Base-by-base conservation (phyloP, 2,888 invertebrate species). In the Stictocephala bisonia region DNA sequence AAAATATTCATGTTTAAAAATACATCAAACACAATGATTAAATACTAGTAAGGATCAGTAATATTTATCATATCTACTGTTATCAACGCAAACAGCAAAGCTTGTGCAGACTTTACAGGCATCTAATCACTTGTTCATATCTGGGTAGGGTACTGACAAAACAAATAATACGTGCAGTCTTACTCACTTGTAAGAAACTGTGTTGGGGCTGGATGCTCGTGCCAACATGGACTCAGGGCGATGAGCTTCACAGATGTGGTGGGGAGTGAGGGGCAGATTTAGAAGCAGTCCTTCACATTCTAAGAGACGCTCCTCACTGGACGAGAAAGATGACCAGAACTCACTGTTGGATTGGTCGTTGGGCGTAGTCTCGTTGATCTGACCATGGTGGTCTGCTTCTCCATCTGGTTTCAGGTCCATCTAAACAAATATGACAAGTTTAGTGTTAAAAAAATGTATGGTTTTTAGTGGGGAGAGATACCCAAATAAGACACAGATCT, bases 311-410 rank as follows among this genome's bases (percentile, higher is more conserved):
- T 93, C 93, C 81, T 93, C 93, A 51, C 92, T 92, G 82, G 91
- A 91, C 18, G 93, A 93, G 85, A 92, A 93, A 0, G 93, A 93
- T 0, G 92, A 93, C 90, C 91, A 92, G 84, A 90, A 92, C 82
- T 93, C 92, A 0, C 92, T 92, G 84, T 91, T 90, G 78, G 91
- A 91, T 84, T 89, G 88, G 80, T 92, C 92, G 78, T 90, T 87
- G 4, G 88, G 81, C 0, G 88, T 89, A 0, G 90, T 89, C 80
- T 91, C 90, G 83, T 90, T 90, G 11, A 91, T 84, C 1, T 85
- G 85, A 0, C 87, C 88, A 80, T 89, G 87, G 79, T 77, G 53
- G 13, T 78, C 75, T 29, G 76, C 74, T 79, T 87, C 89, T 2
- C 88, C 91, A 78, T 90, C 90, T 9, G 89, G 88, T 48, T 85